Evolutionary conservation across 92 coral and sea anemone species (phyloP), one percentile per base, ranked within the genome.

Genomic region (Micromussa lordhowensis): DNA sequence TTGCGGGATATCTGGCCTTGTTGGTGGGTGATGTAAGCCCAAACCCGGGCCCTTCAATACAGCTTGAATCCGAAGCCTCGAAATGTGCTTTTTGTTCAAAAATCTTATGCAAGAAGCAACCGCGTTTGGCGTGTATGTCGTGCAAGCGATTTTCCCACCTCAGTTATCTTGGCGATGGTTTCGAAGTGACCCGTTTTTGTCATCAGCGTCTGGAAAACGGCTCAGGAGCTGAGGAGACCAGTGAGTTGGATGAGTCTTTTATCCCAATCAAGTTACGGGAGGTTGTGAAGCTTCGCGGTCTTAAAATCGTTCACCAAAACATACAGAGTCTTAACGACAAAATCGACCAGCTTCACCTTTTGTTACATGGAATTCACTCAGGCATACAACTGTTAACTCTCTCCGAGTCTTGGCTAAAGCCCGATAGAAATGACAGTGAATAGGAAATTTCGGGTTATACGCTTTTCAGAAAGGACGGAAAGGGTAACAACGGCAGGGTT

Each of bases 381-480:
- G 83, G 88, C 71, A 74, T 87, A 35, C 90, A 85, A 32, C 21
- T 91, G 44, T 68, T 86, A 44, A 80, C 93, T 82, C 84, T 86
- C 15, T 77, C 88, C 22, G 93, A 86, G 85, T 78, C 89, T 22
- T 90, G 92, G 89, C 40, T 90, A 16, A 79, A 87, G 87, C 87
- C 87, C 17, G 88, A 91, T 21, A 86, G 77, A 38, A 75, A 58
- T 35, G 85, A 88, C 78, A 64, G 80, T 30, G 91, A 91, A 83
- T 79, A 58, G 69, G 89, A 82, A 40, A 76, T 91, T 32, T 85
- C 86, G 26, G 89, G 91, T 38, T 88, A 91, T 69, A 66, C 28
- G 58, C 68, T 91, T 53, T 88, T 40, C 31, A 34, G 93, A 75
- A 87, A 75, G 90, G 94, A 91, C 79, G 78, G 94, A 84, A 48